Evolutionary conservation across 2,113 vertebrate species (phyloP), one percentile per base, ranked within the genome.

Genomic region (Pantherophis guttatus): DNA sequence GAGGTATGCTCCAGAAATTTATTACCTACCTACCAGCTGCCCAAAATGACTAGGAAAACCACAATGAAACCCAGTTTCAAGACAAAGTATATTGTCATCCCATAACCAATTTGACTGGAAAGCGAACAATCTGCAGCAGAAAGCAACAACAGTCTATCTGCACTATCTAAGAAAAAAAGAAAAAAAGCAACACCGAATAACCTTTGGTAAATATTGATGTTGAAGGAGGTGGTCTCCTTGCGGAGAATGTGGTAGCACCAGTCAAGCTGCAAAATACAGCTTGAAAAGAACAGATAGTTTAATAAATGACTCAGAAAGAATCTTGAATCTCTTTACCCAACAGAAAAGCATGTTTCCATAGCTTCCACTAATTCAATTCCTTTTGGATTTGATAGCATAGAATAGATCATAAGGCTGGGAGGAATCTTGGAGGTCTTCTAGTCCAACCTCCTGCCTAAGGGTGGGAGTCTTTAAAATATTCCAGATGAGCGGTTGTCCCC

Each of bases 141-240:
- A 88, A 94, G 13, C 48, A 90, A 88, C 94, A 94, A 81, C 52
- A 90, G 94, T 91, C 65, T 59, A 91, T 94, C 93, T 90, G 52
- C 52, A 88, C 26, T 65, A 65, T 87, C 88, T 92, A 93, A 93
- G 39, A 44, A 3, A 39, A 39, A 39, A 75, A 8, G 17, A 24
- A 59, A 9, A 23, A 59, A 24, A 54, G 53, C 53, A 57, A 57
- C 55, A 57, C 55, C 2, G 29, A 95, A 93, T 95, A 95, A 94
- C 94, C 62, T 94, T 95, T 85, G 89, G 93, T 93, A 96, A 97
- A 97, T 97, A 96, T 97, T 97, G 95, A 94, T 87, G 94, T 96
- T 95, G 94, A 75, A 97, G 96, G 96, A 95, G 95, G 93, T 55
- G 94, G 91, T 57, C 33, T 81, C 91, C 92, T 93, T 87, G 89